Conservation (phyloP, 2,888 invertebrate genomes). For the Rambutsinella grinnellia region DNA sequence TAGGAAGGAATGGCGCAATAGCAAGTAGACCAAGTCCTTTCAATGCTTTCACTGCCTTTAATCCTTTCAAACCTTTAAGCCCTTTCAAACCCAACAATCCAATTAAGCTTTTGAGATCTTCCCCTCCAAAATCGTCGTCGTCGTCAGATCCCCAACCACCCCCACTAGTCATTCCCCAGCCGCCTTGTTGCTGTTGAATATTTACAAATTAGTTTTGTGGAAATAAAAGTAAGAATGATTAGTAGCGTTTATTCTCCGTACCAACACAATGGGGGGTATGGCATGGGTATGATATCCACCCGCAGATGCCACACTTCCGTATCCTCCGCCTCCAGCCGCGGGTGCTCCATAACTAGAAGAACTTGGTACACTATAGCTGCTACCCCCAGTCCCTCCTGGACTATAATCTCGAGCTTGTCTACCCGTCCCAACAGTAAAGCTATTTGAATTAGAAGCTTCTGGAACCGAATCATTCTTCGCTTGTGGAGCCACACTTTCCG, state of each 20-base stretch:
- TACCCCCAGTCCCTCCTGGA: constrained; percentile 40
- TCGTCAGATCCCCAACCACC: constrained; percentile 59
- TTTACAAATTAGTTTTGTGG: not conserved
- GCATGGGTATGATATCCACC: constrained; percentile 63
- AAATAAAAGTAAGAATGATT: not conserved
- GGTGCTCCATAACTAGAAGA: constrained; percentile 39
- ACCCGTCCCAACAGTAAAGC: constrained; percentile 33
- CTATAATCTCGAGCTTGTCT: constrained; percentile 62
- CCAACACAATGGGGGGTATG: constrained; percentile 64
- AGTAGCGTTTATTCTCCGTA: too few species aligned
- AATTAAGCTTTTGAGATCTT: constrained; percentile 59
- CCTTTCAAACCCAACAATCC: constrained; percentile 57
- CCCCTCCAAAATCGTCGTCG: constrained; percentile 41
- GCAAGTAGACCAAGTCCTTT: constrained; percentile 59
- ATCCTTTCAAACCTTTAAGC: constrained; percentile 58
- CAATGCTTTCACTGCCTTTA: constrained; percentile 62
- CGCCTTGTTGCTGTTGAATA: constrained; percentile 14
- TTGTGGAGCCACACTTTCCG: not conserved
- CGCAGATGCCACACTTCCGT: constrained; percentile 38
- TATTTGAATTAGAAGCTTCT: constrained; percentile 19
- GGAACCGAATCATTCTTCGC: constrained; percentile 22
- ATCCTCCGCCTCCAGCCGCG: constrained; percentile 33
- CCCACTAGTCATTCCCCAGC: constrained; percentile 46
- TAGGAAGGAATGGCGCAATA: constrained; percentile 43
- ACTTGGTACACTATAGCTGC: constrained; percentile 34